Evolutionary conservation across 2,888 invertebrate genomes (phyloP), one percentile per base, ranked within the genome.

Genomic region (Drosophila niveifrons): DNA sequence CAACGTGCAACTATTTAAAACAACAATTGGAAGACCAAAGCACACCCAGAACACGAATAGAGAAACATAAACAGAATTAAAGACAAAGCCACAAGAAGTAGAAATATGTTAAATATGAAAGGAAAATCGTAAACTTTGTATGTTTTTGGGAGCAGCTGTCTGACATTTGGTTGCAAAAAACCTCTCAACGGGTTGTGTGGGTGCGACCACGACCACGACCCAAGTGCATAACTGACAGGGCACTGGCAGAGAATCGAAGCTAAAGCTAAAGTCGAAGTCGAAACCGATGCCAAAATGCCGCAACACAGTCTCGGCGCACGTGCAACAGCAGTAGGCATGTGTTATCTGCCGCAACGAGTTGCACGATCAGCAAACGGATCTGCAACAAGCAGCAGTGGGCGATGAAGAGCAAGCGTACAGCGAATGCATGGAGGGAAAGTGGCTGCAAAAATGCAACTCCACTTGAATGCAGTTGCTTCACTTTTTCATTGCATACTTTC

Each of bases 301-400:
- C 39, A 52, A 29, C 28, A 17, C 18, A 31, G 53, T 17, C 50
- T 43, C 43, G 63, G 72, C 50, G 71, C 81, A 78, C 78, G 68
- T 73, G 76, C 64, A 58, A 56, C 64, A 41, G 43, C 43, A 50
- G 65, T 61, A 51, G 61, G 56, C 61, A 48, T 48, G 34, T 44
- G 69, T 82, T 75, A 81, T 86, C 82, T 81, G 79, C 82, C 56
- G 66, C 84, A 78, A 61, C 79, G 58, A 69, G 84, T 78, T 73
- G 82, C 82, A 82, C 71, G 82, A 83, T 83, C 88, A 61, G 44
- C 44, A 74, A 69, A 74, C 78, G 66, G 57, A 78, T 56, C 61
- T 53, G 46, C 56, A 28, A 50, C 50, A 43, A 31, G 31, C 36
- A 8, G 36, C 55, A 46, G 77, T 76, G 61, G 75, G 75, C 74